Base-by-base conservation (phyloP, 2,797 vertebrate genomes). In the Xenentodon cancila region DNA sequence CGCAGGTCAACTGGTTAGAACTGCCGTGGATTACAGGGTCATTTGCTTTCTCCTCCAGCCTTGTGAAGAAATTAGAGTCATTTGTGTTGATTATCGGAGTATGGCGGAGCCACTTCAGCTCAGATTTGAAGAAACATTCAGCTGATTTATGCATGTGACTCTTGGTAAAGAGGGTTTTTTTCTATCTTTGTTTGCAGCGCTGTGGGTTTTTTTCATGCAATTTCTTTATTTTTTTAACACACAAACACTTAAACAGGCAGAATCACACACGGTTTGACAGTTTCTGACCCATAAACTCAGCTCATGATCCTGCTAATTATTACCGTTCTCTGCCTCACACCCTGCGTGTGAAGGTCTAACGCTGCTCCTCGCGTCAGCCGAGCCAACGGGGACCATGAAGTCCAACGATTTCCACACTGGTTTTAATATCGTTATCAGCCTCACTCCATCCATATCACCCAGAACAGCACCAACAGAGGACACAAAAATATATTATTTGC, bases 361-460 rank as follows among this genome's bases (percentile, higher is more conserved):
- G 76, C 83, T 79, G 88, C 85, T 84, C 88, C 90, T 82, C 89
- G 89, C 87, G 77, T 89, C 81, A 84, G 85, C 77, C 71, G 32
- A 71, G 88, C 82, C 92, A 91, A 85, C 68, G 73, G 93, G 92
- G 92, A 92, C 71, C 84, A 64, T 58, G 79, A 80, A 89, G 81
- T 79, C 75, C 79, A 78, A 71, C 92, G 85, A 93, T 92, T 93
- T 93, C 92, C 92, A 92, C 69, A 84, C 92, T 91, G 92, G 91
- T 80, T 94, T 92, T 92, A 91, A 92, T 91, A 92, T 93, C 89
- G 93, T 94, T 94, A 94, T 92, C 92, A 91, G 88, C 89, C 81
- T 80, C 82, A 59, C 75, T 84, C 84, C 87, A 85, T 82, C 82
- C 87, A 68, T 40, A 59, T 79, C 87, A 88, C 84, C 74, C 89